Evolutionary conservation across 1,140 invertebrate species (phyloP).

Genomic region (Lanistes nyassanus): DNA sequence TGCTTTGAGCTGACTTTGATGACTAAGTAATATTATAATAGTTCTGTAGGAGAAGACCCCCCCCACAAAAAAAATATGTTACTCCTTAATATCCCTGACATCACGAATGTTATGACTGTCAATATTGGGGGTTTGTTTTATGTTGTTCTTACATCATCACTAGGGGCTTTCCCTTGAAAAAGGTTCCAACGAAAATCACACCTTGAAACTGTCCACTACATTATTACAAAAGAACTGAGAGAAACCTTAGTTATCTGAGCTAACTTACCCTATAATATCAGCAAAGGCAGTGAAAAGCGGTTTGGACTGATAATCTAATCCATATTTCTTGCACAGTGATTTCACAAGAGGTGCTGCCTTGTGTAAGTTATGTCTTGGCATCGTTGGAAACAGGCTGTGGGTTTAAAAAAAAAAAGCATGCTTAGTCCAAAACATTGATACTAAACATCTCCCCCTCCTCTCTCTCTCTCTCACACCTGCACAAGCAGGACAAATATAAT

Average conservation of each 20-base stretch:
- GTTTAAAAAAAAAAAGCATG: constrained; percentile 9
- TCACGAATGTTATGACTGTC: no score
- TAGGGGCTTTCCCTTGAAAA: not conserved
- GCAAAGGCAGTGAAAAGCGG: constrained; percentile 57
- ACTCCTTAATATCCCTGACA: no score
- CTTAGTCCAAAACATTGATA: constrained; percentile 32
- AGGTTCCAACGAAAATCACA: not conserved
- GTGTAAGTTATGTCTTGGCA: constrained; percentile 66
- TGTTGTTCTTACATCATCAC: not conserved
- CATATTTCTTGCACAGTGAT: constrained; percentile 65
- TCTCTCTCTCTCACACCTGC: no score
- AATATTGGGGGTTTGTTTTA: not conserved
- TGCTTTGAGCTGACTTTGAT: no score
- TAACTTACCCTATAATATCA: constrained; percentile 64
- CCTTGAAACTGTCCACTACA: not conserved
- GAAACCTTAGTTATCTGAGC: not conserved
- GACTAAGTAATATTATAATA: no score
- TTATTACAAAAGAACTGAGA: not conserved
- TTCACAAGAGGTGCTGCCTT: constrained; percentile 63
- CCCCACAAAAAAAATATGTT: no score
- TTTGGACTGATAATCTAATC: constrained; percentile 58
- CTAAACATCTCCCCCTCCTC: constrained; percentile 30
- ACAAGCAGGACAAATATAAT: no score
- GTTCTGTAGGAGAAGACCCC: no score
- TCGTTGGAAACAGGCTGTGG: constrained; percentile 65